Base-by-base conservation (phyloP, 2,113 vertebrate species). In the Nanorana parkeri region DNA sequence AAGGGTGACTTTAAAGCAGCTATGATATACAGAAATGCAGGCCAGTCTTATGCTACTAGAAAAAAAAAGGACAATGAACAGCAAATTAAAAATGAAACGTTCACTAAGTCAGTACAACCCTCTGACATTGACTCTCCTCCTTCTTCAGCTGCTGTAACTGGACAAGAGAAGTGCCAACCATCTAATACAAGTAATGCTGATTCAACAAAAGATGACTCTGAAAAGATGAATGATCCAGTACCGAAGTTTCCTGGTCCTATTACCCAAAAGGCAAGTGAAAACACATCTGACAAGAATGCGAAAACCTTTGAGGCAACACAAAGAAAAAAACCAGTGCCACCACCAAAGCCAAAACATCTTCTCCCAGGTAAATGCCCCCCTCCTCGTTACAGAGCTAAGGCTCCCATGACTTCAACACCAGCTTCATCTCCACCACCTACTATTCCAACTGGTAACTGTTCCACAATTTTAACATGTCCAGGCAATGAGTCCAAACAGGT, bases 11-110 rank as follows among this genome's bases (percentile, higher is more conserved):
- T 95, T 86, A 94, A 96, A 84, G 89, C 90, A 0, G 84, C 94
- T 88, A 96, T 98, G 94, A 94, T 95, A 87, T 96, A 96, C 91
- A 94, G 90, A 86, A 94, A 94, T 69, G 88, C 92, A 80, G 89
- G 91, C 80, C 93, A 91, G 89, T 85, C 92, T 73, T 71, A 87
- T 86, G 85, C 89, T 85, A 81, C 86, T 78, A 87, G 84, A 83
- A 88, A 88, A 63, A 88, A 91, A 86, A 88, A 87, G 82, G 87
- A 74, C 68, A 87, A 91, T 64, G 20, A 68, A 83, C 84, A 84
- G 52, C 81, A 79, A 77, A 0, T 79, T 84, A 87, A 89, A 88
- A 87, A 87, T 52, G 72, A 83, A 56, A 74, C 81, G 60, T 81
- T 87, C 71, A 65, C 87, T 73, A 84, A 88, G 81, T 84, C 88